phyloP scores from a whole-genome alignment of 2,797 vertebrate species.

The Enteromius thamalakanensis region DNA sequence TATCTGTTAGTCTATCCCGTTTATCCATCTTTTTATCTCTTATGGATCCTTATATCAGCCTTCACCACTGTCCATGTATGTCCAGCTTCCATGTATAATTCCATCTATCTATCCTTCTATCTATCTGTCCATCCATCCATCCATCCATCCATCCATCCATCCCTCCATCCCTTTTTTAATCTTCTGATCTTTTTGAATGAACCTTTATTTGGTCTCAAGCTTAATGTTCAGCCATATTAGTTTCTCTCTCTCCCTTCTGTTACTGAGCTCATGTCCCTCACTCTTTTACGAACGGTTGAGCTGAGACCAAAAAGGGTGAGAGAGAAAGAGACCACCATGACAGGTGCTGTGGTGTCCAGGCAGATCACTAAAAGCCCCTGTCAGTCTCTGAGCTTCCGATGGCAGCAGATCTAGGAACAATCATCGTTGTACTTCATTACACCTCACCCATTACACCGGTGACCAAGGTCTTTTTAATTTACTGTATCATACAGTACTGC shows the following conservation, averaged over 20 bases:
- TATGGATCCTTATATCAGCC: background rate
- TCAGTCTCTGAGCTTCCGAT: constrained; percentile 53
- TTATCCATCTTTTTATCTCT: too few relatives aligned
- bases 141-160: background rate
- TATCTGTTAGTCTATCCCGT: background rate
- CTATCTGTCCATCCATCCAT: background rate
- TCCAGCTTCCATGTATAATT: background rate
- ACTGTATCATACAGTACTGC: background rate
- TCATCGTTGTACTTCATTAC: constrained; percentile 42
- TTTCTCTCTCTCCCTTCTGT: constrained; percentile 40
- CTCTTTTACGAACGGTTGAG: constrained; percentile 46
- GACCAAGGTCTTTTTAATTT: constrained; percentile 20
- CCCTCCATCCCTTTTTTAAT: background rate
- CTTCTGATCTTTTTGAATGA: background rate
- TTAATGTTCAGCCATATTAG: constrained; percentile 32
- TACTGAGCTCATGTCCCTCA: constrained; percentile 19
- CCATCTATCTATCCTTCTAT: background rate
- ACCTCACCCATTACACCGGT: background rate
- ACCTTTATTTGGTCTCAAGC: background rate
- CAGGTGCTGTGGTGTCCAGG: constrained; percentile 48
- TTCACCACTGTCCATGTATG: too few relatives aligned
- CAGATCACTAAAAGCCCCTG: constrained; percentile 50
- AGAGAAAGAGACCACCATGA: constrained; percentile 33
- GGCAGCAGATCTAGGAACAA: constrained; percentile 52
- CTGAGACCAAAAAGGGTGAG: constrained; percentile 46